Evolutionary conservation across 2,113 vertebrate species (phyloP).

Genomic region (Tragelaphus imberbis): DNA sequence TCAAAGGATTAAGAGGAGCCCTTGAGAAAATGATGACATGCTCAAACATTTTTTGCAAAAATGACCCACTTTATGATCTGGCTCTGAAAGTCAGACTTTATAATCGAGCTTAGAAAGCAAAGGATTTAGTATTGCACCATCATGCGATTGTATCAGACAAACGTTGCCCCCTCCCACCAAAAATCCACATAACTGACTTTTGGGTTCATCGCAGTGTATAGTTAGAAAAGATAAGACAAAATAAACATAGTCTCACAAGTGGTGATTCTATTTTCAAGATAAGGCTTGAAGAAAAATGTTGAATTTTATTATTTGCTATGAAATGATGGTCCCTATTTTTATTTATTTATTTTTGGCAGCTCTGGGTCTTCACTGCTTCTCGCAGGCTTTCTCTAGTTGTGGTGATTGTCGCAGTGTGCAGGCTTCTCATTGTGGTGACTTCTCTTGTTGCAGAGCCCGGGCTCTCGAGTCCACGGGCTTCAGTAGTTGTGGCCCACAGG

Average conservation of each 20-base stretch:
- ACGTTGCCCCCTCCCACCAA: not conserved
- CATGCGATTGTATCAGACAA: not conserved
- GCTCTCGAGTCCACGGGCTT: accelerated
- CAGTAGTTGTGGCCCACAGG: no score
- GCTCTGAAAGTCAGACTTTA: slow-evolving; percentile 1
- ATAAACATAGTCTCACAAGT: not conserved
- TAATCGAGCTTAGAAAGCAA: not conserved
- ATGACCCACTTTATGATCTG: slow-evolving; percentile 42
- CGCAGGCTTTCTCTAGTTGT: no score
- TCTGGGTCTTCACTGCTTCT: no score
- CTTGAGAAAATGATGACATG: slow-evolving; percentile 28
- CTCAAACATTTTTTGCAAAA: slow-evolving; percentile 18
- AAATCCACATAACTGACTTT: not conserved
- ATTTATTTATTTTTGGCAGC: no score
- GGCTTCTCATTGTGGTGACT: no score
- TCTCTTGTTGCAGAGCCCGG: no score
- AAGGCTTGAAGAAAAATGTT: not conserved
- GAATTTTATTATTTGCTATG: not conserved
- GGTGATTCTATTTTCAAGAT: not conserved
- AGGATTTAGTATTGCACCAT: not conserved
- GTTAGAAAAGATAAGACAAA: not conserved
- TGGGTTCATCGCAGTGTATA: not conserved
- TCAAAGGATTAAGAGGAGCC: slow-evolving; percentile 39
- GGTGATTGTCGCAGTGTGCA: accelerated
- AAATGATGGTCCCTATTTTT: not conserved